Evolutionary conservation across 2,113 vertebrate genomes (phyloP).

Genomic region (Pycnonotus jocosus): DNA sequence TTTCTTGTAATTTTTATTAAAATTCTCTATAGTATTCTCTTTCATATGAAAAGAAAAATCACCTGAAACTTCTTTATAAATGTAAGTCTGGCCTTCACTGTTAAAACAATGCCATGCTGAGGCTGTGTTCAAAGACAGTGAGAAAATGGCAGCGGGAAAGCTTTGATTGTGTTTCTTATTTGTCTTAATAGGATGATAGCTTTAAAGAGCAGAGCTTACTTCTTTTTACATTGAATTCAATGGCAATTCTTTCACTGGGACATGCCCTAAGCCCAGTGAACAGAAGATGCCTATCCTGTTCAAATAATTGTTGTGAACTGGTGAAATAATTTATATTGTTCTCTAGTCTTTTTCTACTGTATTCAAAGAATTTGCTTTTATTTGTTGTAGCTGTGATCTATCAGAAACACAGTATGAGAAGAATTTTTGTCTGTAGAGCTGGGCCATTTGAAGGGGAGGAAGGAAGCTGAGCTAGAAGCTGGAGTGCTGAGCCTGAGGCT

Average conservation of each 20-base stretch:
- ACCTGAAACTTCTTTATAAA: neutral
- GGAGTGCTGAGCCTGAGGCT: neutral
- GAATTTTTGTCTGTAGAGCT: neutral
- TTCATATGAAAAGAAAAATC: neutral
- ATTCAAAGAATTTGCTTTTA: neutral
- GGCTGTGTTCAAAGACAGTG: neutral
- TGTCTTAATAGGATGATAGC: neutral
- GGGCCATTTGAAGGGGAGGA: neutral
- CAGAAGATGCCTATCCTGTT: neutral
- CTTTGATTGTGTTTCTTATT: slow-evolving; percentile 2
- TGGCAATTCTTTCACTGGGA: neutral
- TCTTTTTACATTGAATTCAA: neutral
- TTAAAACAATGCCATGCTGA: slow-evolving; percentile 2
- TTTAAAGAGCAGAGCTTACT: neutral
- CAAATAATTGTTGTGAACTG: neutral
- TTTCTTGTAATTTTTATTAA: neutral
- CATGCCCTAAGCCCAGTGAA: neutral
- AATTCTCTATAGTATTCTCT: neutral
- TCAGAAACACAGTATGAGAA: neutral
- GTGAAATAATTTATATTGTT: neutral
- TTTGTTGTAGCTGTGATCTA: neutral
- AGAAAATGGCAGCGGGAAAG: neutral
- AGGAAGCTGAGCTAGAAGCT: neutral
- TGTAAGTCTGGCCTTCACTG: neutral
- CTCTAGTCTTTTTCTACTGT: neutral